These are phyloP conservation scores for Coryphaenoides rupestris DNA, from an alignment of 2,113 vertebrate species.

Conservation along the genomic window DNA sequence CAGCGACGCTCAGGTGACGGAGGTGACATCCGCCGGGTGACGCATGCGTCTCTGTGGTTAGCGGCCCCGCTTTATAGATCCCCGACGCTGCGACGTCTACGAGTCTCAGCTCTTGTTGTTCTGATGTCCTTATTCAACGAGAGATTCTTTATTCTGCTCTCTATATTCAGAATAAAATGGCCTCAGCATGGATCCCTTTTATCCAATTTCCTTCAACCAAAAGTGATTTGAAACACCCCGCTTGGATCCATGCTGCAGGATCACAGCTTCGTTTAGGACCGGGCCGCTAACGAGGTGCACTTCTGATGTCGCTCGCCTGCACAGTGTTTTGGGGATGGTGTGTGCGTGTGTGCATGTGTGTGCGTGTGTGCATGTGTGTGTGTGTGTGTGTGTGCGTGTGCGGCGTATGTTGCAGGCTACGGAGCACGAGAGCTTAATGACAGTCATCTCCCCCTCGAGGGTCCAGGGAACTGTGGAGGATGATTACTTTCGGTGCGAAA, in stretches of 20 bases:
- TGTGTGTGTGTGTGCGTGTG: not conserved
- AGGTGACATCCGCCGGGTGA: no score
- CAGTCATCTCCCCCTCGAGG: not conserved
- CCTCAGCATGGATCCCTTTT: not conserved
- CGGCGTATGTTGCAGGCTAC: no score
- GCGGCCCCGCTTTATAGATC: no score
- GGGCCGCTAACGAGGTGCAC: not conserved
- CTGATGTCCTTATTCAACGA: not conserved
- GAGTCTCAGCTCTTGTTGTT: not conserved
- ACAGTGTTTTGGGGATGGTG: not conserved
- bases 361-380: not conserved
- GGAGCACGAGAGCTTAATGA: not conserved
- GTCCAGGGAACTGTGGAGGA: not conserved
- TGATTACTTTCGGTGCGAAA: not conserved
- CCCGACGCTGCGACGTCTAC: no score
- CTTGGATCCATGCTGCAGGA: not conserved
- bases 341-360: not conserved
- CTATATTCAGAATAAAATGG: not conserved
- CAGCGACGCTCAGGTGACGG: no score
- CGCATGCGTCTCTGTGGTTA: no score
- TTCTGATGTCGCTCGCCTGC: not conserved
- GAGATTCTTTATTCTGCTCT: not conserved
- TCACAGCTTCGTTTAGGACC: not conserved
- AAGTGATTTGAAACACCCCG: not conserved
- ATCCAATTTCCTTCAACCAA: not conserved